These are phyloP conservation scores for Trachelus tabidus DNA, from an alignment of 2,888 invertebrate genomes.

Conservation along the genomic window DNA sequence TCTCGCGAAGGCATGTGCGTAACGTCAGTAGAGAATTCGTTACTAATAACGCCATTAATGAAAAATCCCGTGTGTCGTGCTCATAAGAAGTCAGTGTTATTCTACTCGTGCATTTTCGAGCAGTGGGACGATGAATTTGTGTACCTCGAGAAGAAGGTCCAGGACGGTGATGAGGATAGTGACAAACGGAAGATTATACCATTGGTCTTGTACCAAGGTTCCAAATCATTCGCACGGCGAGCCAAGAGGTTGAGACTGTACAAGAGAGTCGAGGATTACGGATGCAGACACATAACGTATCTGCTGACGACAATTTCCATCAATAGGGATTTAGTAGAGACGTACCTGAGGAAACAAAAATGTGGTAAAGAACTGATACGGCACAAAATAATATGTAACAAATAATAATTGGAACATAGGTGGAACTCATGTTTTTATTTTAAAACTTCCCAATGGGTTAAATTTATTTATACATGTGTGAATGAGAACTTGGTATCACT, in stretches of 20 bases:
- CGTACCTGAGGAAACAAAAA: too few species aligned
- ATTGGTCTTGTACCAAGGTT: too few species aligned
- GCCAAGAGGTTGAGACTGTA: conserved; percentile 4
- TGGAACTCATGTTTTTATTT: too few species aligned
- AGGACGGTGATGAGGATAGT: too few species aligned
- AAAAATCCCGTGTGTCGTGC: conserved; percentile 7
- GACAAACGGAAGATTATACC: too few species aligned
- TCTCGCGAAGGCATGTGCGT: conserved; percentile 9
- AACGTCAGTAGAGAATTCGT: conserved; percentile 6
- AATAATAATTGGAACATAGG: too few species aligned
- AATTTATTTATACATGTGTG: too few species aligned
- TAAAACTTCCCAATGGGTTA: too few species aligned
- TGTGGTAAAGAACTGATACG: too few species aligned
- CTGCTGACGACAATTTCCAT: conserved; percentile 10
- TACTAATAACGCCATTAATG: conserved; percentile 11
- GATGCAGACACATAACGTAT: neutral
- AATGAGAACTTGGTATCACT: too few species aligned
- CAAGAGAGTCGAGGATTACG: conserved; percentile 12
- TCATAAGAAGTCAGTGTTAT: conserved; percentile 2
- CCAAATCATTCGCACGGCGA: neutral
- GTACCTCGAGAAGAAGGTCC: neutral
- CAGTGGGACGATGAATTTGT: conserved; percentile 9
- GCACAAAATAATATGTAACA: too few species aligned
- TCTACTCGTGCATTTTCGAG: conserved; percentile 7
- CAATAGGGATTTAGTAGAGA: neutral